These are phyloP conservation scores for Patagioenas fasciata DNA, from an alignment of 2,113 vertebrate genomes.

Conservation along the genomic window DNA sequence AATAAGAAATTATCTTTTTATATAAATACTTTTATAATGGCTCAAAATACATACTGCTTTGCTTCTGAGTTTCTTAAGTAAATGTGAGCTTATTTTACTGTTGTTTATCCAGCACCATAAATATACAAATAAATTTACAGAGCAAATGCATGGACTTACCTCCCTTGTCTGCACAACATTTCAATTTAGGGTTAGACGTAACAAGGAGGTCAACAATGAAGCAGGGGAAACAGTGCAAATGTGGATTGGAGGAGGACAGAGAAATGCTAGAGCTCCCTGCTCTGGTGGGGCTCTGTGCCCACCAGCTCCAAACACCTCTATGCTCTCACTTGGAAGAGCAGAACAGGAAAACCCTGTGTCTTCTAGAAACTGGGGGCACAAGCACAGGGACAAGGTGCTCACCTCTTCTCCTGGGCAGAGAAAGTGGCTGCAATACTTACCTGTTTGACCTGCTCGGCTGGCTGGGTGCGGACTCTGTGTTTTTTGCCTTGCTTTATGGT, in stretches of 20 bases:
- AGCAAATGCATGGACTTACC: neutral
- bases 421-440: neutral
- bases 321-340: neutral
- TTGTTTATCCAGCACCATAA: neutral
- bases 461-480: neutral
- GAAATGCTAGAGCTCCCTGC: neutral
- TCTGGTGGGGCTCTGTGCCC: neutral
- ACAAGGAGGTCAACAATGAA: neutral
- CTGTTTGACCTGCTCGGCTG: neutral
- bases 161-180: neutral
- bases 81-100: neutral
- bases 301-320: neutral
- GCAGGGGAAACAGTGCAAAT: accelerated
- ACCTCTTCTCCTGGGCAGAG: neutral
- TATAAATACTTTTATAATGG: neutral
- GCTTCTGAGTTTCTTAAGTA: neutral
- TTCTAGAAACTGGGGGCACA: neutral
- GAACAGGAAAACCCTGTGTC: neutral
- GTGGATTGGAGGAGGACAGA: neutral
- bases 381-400: neutral
- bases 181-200: neutral
- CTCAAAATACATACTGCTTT: neutral
- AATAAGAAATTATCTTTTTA: neutral
- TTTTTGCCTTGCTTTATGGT: neutral
- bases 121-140: neutral